phyloP scores from a whole-genome alignment of 2,888 invertebrate species.

The Brachyptera risi region DNA sequence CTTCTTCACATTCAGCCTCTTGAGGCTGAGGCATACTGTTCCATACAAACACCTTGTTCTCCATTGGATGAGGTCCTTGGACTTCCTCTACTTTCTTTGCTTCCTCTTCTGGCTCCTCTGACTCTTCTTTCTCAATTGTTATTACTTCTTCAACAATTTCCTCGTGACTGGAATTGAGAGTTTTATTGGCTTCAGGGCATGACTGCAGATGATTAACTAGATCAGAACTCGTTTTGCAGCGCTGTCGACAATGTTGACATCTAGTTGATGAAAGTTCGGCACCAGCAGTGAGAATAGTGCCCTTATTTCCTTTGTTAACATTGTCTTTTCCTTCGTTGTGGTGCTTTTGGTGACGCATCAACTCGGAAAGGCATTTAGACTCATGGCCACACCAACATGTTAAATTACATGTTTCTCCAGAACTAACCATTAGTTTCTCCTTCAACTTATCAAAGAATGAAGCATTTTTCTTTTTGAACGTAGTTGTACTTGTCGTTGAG shows the following conservation, averaged over 20 bases:
- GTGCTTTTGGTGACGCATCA: constrained; percentile 69
- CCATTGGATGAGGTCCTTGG: constrained; percentile 63
- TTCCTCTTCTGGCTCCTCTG: constrained; percentile 39
- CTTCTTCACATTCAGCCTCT: constrained; percentile 45
- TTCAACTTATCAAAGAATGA: constrained; percentile 81
- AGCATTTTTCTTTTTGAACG: constrained; percentile 61
- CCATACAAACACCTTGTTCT: constrained; percentile 78
- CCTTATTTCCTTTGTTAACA: not conserved
- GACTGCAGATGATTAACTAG: constrained; percentile 69
- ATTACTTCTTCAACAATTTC: constrained; percentile 11
- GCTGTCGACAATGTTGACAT: constrained; percentile 80
- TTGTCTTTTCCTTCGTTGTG: constrained; percentile 33
- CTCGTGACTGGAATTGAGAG: constrained; percentile 29
- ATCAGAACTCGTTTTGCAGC: constrained; percentile 81
- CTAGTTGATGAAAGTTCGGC: constrained; percentile 56
- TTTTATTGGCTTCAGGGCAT: constrained; percentile 56
- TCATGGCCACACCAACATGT: constrained; percentile 70
- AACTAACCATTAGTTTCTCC: constrained; percentile 62
- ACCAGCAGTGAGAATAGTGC: constrained; percentile 23
- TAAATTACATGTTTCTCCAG: constrained; percentile 55
- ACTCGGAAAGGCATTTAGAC: constrained; percentile 77
- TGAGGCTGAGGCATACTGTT: constrained; percentile 60
- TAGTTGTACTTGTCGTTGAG: not conserved
- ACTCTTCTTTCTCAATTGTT: constrained; percentile 32
- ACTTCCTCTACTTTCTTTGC: constrained; percentile 43